phyloP scores from a whole-genome alignment of 2,888 invertebrate species.

The Linyphia triangularis region DNA sequence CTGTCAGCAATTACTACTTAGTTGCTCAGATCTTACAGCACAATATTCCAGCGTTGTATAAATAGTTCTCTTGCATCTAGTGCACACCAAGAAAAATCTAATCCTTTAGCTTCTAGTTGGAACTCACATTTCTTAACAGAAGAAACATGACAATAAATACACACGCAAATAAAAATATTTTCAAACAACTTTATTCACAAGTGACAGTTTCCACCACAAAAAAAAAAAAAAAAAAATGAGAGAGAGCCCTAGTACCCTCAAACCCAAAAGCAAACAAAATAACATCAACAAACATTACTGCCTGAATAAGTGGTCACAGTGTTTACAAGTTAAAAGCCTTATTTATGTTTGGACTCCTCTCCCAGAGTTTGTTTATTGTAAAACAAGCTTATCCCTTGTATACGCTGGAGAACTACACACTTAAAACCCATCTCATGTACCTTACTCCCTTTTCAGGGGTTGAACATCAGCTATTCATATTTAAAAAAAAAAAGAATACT shows the following conservation, averaged over 20 bases:
- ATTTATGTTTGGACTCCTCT: not conserved
- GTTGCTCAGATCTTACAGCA: no score
- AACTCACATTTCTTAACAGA: no score
- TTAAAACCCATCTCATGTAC: not conserved
- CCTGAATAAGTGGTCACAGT: not conserved
- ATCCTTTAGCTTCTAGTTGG: no score
- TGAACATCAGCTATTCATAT: not conserved
- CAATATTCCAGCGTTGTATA: no score
- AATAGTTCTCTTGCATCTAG: no score
- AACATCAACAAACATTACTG: not conserved
- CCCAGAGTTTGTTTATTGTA: slow-evolving; percentile 8
- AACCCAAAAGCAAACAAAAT: not conserved
- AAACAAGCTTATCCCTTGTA: slow-evolving; percentile 4
- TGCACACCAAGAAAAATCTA: no score
- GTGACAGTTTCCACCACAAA: not conserved
- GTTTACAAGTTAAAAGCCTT: not conserved
- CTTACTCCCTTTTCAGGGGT: not conserved
- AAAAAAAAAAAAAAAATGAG: no score
- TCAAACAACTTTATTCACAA: not conserved
- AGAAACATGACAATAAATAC: no score
- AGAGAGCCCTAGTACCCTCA: no score
- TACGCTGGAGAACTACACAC: slow-evolving; percentile 12
- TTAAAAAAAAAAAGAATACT: not conserved
- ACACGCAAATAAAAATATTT: not conserved
- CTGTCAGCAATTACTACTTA: no score